These are phyloP conservation scores for Temnothorax unifasciatus DNA, from an alignment of 2,888 invertebrate species.

Conservation along the genomic window DNA sequence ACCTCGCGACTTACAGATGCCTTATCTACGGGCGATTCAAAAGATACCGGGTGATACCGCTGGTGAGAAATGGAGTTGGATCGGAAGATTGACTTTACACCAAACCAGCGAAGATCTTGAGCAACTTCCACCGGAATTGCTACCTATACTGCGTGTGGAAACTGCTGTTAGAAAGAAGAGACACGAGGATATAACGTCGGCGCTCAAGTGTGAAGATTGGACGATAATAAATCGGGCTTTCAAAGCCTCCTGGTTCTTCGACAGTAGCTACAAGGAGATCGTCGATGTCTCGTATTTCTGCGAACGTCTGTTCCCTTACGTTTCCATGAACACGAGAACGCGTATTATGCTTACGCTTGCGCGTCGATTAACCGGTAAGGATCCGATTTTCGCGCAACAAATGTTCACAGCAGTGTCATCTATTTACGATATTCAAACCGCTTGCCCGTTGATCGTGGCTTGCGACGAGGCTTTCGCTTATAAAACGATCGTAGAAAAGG, in stretches of 20 bases:
- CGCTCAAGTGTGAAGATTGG: slow-evolving; percentile 80
- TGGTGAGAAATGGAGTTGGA: slow-evolving; percentile 72
- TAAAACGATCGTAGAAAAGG: slow-evolving; percentile 58
- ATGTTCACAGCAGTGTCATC: slow-evolving; percentile 74
- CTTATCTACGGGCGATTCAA: slow-evolving; percentile 80
- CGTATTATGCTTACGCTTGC: slow-evolving; percentile 78
- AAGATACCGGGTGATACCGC: slow-evolving; percentile 77
- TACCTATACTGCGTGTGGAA: slow-evolving; percentile 75
- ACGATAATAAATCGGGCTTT: slow-evolving; percentile 78
- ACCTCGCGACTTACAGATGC: slow-evolving; percentile 29
- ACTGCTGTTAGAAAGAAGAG: slow-evolving; percentile 71
- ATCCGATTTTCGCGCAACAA: slow-evolving; percentile 73
- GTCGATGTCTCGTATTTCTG: slow-evolving; percentile 77
- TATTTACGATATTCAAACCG: slow-evolving; percentile 73
- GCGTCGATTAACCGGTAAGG: slow-evolving; percentile 63
- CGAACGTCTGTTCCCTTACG: slow-evolving; percentile 74
- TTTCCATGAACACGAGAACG: slow-evolving; percentile 76
- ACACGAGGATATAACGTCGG: slow-evolving; percentile 67
- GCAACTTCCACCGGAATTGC: slow-evolving; percentile 72
- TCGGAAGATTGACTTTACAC: slow-evolving; percentile 58
- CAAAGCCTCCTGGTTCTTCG: slow-evolving; percentile 80
- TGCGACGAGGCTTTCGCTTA: slow-evolving; percentile 79
- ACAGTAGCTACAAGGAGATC: slow-evolving; percentile 69
- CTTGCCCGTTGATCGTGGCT: slow-evolving; percentile 75
- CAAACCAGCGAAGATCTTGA: slow-evolving; percentile 20